phyloP scores from a whole-genome alignment of 2,888 invertebrate species.

The Heteromurus nitidus region DNA sequence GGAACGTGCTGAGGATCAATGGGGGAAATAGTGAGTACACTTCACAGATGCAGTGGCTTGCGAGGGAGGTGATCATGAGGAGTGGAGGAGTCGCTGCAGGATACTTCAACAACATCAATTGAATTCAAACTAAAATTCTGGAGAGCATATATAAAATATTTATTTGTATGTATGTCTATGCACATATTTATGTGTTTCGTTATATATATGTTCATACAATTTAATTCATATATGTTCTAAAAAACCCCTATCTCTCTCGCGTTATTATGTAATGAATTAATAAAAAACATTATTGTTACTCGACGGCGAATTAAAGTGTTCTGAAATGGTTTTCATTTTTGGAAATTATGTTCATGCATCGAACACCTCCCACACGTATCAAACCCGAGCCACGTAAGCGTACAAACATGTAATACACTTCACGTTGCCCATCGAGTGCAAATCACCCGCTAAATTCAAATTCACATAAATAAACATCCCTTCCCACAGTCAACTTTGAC shows the following conservation, averaged over 20 bases:
- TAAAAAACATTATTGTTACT: too few relatives aligned
- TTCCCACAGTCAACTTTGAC: slow-evolving; percentile 6
- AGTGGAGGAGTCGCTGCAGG: slow-evolving; percentile 17
- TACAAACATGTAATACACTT: neutral
- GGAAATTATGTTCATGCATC: too few relatives aligned
- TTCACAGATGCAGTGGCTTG: slow-evolving; percentile 44
- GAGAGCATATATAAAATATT: too few relatives aligned
- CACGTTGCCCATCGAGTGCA: neutral
- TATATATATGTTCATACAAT: neutral
- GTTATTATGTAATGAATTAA: too few relatives aligned
- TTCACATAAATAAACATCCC: neutral
- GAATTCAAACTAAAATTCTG: too few relatives aligned
- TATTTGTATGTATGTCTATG: neutral
- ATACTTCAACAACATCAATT: slow-evolving; percentile 44
- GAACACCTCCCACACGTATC: too few relatives aligned
- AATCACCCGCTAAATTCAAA: neutral
- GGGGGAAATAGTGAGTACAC: slow-evolving; percentile 11
- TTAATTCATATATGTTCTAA: neutral
- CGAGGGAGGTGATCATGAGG: slow-evolving; percentile 36
- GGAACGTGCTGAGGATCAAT: slow-evolving; percentile 17
- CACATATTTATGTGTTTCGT: neutral
- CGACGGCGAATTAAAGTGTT: too few relatives aligned
- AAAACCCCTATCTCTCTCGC: neutral
- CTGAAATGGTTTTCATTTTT: too few relatives aligned
- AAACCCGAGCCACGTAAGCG: too few relatives aligned